Base-by-base conservation (phyloP, 2,113 vertebrate genomes). In the Lynx canadensis region DNA sequence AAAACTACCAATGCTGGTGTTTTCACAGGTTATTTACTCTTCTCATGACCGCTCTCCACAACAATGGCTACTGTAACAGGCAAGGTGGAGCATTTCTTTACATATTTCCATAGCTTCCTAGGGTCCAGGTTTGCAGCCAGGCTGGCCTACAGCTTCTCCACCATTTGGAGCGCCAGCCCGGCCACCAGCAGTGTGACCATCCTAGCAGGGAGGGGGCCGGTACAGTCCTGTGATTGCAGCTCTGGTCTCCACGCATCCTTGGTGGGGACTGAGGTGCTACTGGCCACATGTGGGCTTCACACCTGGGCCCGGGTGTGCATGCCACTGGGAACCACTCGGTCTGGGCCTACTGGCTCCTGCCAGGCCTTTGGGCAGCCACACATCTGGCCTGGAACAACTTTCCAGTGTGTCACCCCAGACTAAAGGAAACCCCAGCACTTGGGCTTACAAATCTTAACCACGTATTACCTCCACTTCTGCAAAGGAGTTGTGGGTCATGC, bases 41-140 rank as follows among this genome's bases (percentile, higher is more conserved):
- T 97, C 99, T 99, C 19, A 99, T 99, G 23, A 99, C 99, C 50
- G 99, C 99, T 99, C 98, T 99, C 99, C 99, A 99, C 99, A 41
- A 99, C 98, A 76, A 99, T 99, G 80, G 99, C 99, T 98, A 99
- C 99, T 0, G 99, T 99, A 98, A 99, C 99, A n/a, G 99, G 99
- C 95, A 99, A 97, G 27, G 99, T 99, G 33, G 99, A 98, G 94
- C 99, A 98, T 95, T 99, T 99, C 98, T 99, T 99, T 74, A 99
- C 98, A 52, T 99, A 99, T 95, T 99, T 99, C 90, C 99, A 97
- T 50, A 99, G 98, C 99, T 99, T 99, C 96, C 99, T 99, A 15
- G 99, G 99, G 97, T 99, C 99, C 79, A 98, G 98, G 92, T 98
- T 99, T 63, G 99, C 99, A 95, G 98, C 98, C 93, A 99, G 99